These are phyloP conservation scores for Drosophila pandora DNA, from an alignment of 1,140 invertebrate genomes.

Conservation along the genomic window DNA sequence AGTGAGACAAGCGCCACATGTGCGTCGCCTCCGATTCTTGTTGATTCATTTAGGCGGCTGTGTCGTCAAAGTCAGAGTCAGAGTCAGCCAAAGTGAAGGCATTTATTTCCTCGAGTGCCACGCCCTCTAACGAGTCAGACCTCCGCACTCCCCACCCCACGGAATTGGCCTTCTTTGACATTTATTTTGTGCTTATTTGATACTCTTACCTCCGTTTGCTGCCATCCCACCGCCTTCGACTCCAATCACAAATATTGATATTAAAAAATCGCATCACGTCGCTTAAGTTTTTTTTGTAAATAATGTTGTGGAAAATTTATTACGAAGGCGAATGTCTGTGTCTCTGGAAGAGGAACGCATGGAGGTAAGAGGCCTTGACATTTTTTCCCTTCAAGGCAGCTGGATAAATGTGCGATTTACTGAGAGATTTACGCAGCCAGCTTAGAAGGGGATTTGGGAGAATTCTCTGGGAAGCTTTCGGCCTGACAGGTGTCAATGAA, in stretches of 20 bases:
- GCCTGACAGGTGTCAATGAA: slow-evolving; percentile 53
- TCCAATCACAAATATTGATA: slow-evolving; percentile 69
- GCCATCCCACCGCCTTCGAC: slow-evolving; percentile 2
- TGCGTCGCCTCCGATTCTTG: slow-evolving; percentile 41
- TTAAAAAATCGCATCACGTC: slow-evolving; percentile 81
- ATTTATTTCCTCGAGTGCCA: slow-evolving; percentile 19
- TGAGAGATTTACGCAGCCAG: slow-evolving; percentile 44
- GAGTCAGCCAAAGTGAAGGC: slow-evolving; percentile 34
- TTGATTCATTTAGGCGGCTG: slow-evolving; percentile 64
- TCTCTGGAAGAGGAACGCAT: slow-evolving; percentile 16
- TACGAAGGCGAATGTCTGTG: slow-evolving; percentile 44
- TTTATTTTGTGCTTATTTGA: slow-evolving; percentile 76
- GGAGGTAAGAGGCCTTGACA: slow-evolving; percentile 14
- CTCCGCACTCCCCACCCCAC: neutral
- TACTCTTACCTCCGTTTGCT: slow-evolving; percentile 43
- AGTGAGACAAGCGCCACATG: slow-evolving; percentile 67
- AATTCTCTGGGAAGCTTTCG: slow-evolving; percentile 15
- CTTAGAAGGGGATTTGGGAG: slow-evolving; percentile 34
- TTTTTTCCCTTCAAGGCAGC: slow-evolving; percentile 32
- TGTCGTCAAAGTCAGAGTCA: slow-evolving; percentile 57
- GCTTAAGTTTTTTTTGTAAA: slow-evolving; percentile 70
- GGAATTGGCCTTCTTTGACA: slow-evolving; percentile 67
- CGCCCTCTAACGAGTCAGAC: slow-evolving; percentile 46
- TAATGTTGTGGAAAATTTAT: slow-evolving; percentile 80
- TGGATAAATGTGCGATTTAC: slow-evolving; percentile 73